Evolutionary conservation across 2,797 vertebrate species (phyloP), one percentile per base, ranked within the genome.

Genomic region (Phrynocephalus forsythii): DNA sequence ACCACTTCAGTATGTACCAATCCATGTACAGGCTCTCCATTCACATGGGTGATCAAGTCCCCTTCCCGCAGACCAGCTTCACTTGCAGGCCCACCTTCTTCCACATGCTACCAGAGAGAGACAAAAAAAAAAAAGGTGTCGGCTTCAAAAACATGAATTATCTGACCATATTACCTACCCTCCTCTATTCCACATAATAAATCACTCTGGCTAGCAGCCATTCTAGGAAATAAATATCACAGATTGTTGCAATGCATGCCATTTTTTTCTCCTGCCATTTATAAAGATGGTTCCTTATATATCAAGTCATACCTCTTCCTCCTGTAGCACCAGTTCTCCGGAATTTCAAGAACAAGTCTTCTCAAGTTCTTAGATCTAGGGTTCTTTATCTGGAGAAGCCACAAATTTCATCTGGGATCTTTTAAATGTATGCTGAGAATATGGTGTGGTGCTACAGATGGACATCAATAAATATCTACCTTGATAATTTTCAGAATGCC

Each of bases 1-100:
- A 99, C 99, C 94, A 99, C 99, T 86, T 99, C 99, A 0, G 99
- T 99, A 95, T 99, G 99, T 69, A 99, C 98, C 93, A 99, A 97
- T 7, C 99, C 99, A 0, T 99, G 98, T 50, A 99, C 99, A 0
- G 98, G 94, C 87, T 99, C 99, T 18, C 99, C 99, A 1, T 99
- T 99, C 85, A 99, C 98, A 0, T 99, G 98, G 3, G 99, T 99
- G 96, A 99, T 99, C 92, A 99, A 97, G 93, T 99, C 99, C 1
- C 99, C 98, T 95, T 98, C 98, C 92, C 97, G 97, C 88, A 99
- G 97, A 24, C 99, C 99, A 0, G 98, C 98, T 30, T 98, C 98
- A 0, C 98, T 98, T 0, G 99, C 98, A 0, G 98, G 99, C 6
- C 98, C 98, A 0, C 98, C 97, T 0, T 97, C 97, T 92, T 99